A percentile compares a stretch with the other conserved stretches of the same genome.
Evolutionary conservation across 2,797 vertebrate species (phyloP).

Genomic region (Gambelia wislizenii): DNA sequence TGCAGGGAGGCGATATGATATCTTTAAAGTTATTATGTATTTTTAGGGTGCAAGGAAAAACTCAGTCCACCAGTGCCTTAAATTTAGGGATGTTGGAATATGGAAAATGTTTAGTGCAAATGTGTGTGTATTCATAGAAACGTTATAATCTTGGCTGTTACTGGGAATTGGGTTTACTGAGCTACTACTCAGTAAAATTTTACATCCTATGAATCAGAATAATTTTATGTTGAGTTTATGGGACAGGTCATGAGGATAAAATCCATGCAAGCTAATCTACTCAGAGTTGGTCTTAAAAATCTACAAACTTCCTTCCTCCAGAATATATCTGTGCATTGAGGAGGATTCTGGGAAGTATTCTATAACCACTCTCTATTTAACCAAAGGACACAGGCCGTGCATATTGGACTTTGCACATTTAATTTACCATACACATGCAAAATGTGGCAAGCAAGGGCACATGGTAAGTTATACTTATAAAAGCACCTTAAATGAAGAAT

Average conservation of each 20-base stretch:
- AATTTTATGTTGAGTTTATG: not conserved
- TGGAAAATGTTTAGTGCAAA: not conserved
- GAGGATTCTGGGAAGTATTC: conserved; percentile 4
- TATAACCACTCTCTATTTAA: not conserved
- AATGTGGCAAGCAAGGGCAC: not conserved
- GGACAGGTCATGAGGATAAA: not conserved
- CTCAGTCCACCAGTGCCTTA: not conserved
- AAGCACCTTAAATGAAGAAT: too few species aligned
- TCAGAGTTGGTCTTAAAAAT: not conserved
- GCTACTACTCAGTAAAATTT: not conserved
- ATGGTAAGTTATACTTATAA: not conserved
- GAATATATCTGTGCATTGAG: not conserved
- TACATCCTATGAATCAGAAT: not conserved
- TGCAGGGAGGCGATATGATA: not conserved
- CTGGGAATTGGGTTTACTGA: not conserved
- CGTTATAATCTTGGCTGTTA: not conserved
- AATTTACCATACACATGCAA: not conserved
- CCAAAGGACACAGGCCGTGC: not conserved
- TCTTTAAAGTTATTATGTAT: not conserved
- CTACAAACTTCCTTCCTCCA: not conserved
- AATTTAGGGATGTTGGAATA: not conserved
- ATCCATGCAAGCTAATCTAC: not conserved
- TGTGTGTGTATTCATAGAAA: not conserved
- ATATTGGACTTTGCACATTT: not conserved
- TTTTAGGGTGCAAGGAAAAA: not conserved